Conservation (phyloP, 1,140 invertebrate genomes). For the Pollicipes pollicipes region DNA sequence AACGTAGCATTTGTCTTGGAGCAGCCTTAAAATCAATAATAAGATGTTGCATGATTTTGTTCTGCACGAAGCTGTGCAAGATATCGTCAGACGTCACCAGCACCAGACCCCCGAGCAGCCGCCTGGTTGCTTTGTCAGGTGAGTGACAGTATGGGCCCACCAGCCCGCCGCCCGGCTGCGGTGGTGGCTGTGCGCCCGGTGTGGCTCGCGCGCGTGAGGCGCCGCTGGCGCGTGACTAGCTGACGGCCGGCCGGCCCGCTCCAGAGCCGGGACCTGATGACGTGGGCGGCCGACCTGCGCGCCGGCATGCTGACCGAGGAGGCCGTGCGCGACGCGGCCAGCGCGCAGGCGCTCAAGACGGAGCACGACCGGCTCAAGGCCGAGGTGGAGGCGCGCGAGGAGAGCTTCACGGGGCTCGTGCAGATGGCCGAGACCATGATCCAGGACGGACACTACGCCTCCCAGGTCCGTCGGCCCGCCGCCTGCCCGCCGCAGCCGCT, state of each 20-base stretch:
- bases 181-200: too few relatives aligned
- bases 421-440: slow-evolving; percentile 68
- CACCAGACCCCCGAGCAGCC: too few relatives aligned
- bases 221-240: too few relatives aligned
- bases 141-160: slow-evolving; percentile 8
- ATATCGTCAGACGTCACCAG: too few relatives aligned
- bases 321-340: slow-evolving; percentile 64
- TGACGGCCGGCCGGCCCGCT: slow-evolving; percentile 12
- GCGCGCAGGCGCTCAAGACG: slow-evolving; percentile 66
- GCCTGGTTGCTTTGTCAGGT: too few relatives aligned
- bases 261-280: slow-evolving; percentile 68
- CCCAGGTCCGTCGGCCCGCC: slow-evolving; percentile 25
- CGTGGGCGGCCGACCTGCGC: slow-evolving; percentile 64
- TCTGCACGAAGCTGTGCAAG: too few relatives aligned
- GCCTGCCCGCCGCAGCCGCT: too few relatives aligned
- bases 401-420: slow-evolving; percentile 58
- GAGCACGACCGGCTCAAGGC: slow-evolving; percentile 81
- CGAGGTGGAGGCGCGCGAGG: slow-evolving; percentile 86
- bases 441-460: slow-evolving; percentile 64
- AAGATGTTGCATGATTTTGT: too few relatives aligned
- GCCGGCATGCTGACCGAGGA: slow-evolving; percentile 62
- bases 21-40: too few relatives aligned
- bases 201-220: too few relatives aligned
- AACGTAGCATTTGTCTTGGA: too few relatives aligned
- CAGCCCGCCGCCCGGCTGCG: too few relatives aligned